Evolutionary conservation across 2,113 vertebrate genomes (phyloP), one percentile per base, ranked within the genome.

Genomic region (Notiomystis cincta): DNA sequence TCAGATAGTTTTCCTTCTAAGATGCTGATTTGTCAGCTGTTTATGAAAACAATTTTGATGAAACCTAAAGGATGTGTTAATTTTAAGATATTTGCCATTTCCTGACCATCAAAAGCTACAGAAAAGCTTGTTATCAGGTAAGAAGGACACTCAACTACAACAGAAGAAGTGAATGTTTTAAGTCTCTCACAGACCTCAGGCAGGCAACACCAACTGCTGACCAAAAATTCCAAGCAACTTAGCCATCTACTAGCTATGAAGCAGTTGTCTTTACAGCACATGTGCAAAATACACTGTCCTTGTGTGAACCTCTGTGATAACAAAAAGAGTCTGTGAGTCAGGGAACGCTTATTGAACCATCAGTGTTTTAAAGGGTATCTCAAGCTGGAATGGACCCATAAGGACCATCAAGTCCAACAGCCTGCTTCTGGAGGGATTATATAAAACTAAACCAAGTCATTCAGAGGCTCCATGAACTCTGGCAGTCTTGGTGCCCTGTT

Each of bases 281-380:
- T 7, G 7, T 17, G 11, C 28, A 84, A 82, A 85, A 78, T 1
- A 0, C 13, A 38, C 19, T 58, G 77, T 16, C 27, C 21, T 14
- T 71, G 30, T n/a, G 14, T 51, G 17, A 79, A 56, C 18, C 27
- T 64, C 38, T 25, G 54, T 47, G 38, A 18, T 51, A 64, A 75
- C 47, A 14, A 58, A 14, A 50, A 12, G 16, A 17, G 16, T 51
- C 33, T 60, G 44, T 80, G 23, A 83, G 82, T 27, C 18, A 33
- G 19, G 12, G 15, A 48, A 42, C 18, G 66, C 28, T 13, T 25
- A 20, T 2, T 0, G 0, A 89, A 69, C 24, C 16, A 33, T 9
- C 47, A 50, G 18, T 14, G 21, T 42, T 76, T 75, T 13, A 51
- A 0, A 51, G 20, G 56, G 4, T 6, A 48, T 42, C 6, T 82